Base-by-base conservation (phyloP, 2,797 vertebrate genomes). In the Eulemur rubriventer region DNA sequence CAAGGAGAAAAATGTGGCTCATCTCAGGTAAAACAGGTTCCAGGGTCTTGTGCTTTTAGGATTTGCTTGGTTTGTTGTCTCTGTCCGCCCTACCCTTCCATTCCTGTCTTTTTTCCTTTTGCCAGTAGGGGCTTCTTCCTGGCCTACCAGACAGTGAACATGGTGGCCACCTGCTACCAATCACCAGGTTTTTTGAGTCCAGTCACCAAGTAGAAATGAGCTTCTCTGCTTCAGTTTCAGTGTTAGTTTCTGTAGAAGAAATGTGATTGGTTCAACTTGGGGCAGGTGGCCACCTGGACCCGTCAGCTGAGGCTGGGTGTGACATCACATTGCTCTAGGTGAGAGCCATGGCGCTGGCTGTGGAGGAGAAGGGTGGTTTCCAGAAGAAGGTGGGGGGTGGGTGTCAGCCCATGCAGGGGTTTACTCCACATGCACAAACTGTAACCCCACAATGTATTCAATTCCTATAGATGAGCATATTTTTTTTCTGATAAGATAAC, bases 401-500 rank as follows among this genome's bases (percentile, higher is more conserved):
- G 43, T 46, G 10, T 57, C 16, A 72, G 9, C 26, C 28, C 33
- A 13, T 16, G 2, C 0, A 1, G 48, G 55, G 30, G 18, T 55
- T 90, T 33, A 20, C 52, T 92, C 82, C 9, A 26, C 12, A 26
- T 6, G 41, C 24, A 43, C 10, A 43, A 28, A 46, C 11, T 46
- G 9, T 14, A 43, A 33, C 63, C 52, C n/a, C n/a, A 33, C 20
- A 79, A 69, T 41, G 24, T 28, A 46, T 22, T 67, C 33, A 67
- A 9, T 67, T 67, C 33, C 11, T 4, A 86, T 12, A 75, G 52
- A 18, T 17, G 30, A 65, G 55, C 7, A 0, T 78, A 6, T 82
- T 89, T 95, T 84, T 72, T 50, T 46, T 12, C 59, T 84, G 67
- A 94, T 57, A 55, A 76, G 41, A 4, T 61, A 83, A 80, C 26